phyloP scores from a whole-genome alignment of 2,797 vertebrate species.

The Cuculus canorus region DNA sequence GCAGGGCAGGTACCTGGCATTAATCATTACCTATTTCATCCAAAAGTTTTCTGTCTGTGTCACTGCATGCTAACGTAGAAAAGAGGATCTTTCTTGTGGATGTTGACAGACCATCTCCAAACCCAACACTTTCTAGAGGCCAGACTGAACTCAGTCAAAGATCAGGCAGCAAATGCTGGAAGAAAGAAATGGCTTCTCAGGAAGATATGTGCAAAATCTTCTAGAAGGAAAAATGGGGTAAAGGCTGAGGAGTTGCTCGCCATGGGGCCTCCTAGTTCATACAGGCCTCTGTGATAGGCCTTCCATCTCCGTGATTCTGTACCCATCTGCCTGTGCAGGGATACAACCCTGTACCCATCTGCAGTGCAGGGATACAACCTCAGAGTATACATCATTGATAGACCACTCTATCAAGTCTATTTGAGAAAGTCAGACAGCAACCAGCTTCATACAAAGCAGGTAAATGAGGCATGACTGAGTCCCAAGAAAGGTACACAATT shows the following conservation, averaged over 20 bases:
- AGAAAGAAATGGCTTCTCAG: neutral
- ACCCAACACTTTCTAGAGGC: neutral
- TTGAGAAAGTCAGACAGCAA: neutral
- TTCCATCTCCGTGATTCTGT: neutral
- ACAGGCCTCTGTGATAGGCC: too few relatives aligned
- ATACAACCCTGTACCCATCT: accelerated
- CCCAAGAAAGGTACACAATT: accelerated
- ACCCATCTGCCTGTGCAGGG: too few relatives aligned
- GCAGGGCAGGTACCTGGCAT: neutral
- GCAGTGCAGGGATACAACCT: accelerated
- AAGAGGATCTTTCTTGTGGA: neutral
- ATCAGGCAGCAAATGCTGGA: neutral
- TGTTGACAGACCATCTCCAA: neutral
- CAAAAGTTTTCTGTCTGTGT: neutral
- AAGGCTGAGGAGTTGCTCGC: neutral
- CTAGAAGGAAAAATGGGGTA: neutral
- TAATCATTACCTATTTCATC: neutral
- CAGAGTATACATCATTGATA: accelerated
- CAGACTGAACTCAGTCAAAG: neutral
- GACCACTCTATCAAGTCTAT: neutral
- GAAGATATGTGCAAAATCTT: neutral
- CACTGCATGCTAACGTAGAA: neutral
- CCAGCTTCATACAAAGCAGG: neutral
- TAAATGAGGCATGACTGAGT: neutral
- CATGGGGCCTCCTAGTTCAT: neutral